A percentile compares a stretch with the other conserved stretches of the same genome.
Conservation (phyloP, 2,113 vertebrate species). For the Glareola pratincola region DNA sequence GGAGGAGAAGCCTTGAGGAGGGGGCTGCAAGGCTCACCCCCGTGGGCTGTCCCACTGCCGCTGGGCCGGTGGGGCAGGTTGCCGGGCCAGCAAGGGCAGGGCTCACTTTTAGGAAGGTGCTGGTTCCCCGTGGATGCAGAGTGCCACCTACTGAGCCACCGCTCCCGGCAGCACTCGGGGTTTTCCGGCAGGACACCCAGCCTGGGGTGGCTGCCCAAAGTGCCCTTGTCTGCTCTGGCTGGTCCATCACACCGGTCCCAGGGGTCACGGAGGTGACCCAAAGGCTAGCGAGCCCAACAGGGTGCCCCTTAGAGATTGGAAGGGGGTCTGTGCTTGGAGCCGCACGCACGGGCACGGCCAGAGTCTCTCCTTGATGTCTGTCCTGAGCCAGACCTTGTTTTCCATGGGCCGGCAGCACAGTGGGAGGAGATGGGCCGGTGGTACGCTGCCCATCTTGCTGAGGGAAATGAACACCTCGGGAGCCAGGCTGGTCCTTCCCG, state of each 20-base stretch:
- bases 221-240: not conserved
- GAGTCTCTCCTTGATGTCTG: not conserved
- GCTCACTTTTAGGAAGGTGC: not conserved
- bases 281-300: not conserved
- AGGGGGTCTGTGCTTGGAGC: not conserved
- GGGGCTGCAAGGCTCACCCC: not conserved
- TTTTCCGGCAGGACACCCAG: not conserved
- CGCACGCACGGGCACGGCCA: fast-evolving
- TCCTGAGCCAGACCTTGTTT: not conserved
- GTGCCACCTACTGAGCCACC: slow-evolving; percentile 57
- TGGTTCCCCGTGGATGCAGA: slow-evolving; percentile 27
- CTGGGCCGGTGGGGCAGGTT: not conserved
- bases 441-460: not conserved
- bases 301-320: not conserved
- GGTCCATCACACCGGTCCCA: not conserved
- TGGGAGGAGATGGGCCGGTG: not conserved
- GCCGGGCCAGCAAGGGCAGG: not conserved
- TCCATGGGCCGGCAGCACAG: fast-evolving
- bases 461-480: fast-evolving
- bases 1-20: not conserved
- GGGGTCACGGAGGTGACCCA: not conserved
- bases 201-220: not conserved
- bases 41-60: not conserved
- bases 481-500: not conserved
- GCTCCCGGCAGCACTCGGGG: not conserved